Conservation (phyloP, 2,113 vertebrate species). For the Pelecanoides urinatrix region DNA sequence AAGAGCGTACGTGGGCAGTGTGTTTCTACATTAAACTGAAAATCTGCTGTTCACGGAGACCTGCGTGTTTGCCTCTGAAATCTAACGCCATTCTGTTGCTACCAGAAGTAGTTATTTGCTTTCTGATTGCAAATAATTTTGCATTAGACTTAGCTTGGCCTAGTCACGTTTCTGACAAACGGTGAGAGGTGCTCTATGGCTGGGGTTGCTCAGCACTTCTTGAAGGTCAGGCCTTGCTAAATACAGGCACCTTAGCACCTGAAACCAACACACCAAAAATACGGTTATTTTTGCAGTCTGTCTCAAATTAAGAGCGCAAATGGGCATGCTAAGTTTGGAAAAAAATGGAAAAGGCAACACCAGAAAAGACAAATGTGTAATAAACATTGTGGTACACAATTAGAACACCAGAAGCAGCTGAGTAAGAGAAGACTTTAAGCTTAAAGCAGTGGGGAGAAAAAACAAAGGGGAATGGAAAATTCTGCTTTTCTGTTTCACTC, state of each 20-base stretch:
- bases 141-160: neutral
- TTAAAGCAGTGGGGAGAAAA: neutral
- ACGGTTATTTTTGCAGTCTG: rapidly evolving
- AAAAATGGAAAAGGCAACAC: neutral
- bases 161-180: neutral
- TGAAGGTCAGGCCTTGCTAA: neutral
- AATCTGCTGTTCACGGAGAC: neutral
- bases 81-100: neutral
- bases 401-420: neutral
- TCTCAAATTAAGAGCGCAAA: neutral
- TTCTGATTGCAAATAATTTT: neutral
- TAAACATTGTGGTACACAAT: neutral
- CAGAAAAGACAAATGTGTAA: neutral
- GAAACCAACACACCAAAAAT: neutral
- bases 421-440: neutral
- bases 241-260: neutral
- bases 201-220: neutral
- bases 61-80: neutral
- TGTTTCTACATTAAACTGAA: neutral
- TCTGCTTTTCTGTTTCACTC: neutral
- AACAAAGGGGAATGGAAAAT: neutral
- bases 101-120: neutral
- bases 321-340: neutral
- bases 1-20: rapidly evolving
- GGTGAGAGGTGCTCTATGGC: neutral